Evolutionary conservation across 1,140 invertebrate genomes (phyloP).

Genomic region (Habropoda laboriosa): DNA sequence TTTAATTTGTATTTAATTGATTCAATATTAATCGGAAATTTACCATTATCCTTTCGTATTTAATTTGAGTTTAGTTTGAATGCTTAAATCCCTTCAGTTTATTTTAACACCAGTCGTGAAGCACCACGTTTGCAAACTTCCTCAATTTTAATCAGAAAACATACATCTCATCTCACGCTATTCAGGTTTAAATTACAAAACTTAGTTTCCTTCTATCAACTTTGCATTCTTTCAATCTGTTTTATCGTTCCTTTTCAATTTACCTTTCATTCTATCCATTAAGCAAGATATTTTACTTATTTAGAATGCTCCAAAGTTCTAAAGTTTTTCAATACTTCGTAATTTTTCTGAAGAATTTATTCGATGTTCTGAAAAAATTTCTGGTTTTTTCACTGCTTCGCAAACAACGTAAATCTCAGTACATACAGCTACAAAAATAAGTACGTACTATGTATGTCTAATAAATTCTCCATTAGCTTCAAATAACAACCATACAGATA

Average conservation of each 20-base stretch:
- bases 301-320: not conserved
- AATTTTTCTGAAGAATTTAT: not conserved
- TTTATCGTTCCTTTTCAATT: not conserved
- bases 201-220: not conserved
- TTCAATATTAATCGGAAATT: not conserved
- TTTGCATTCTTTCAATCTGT: not conserved
- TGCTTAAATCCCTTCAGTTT: not conserved
- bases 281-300: not conserved
- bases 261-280: not conserved
- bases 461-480: no score
- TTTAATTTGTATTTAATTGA: not conserved
- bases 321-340: not conserved
- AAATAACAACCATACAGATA: no score
- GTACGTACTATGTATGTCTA: no score
- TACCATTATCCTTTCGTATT: not conserved
- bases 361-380: not conserved
- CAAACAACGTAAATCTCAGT: no score
- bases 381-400: no score
- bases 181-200: not conserved
- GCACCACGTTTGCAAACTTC: not conserved
- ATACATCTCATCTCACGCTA: not conserved
- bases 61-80: not conserved
- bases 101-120: not conserved
- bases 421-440: no score
- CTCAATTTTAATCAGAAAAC: not conserved